A percentile compares a stretch with the other conserved stretches of the same genome.
Conservation (phyloP, 2,888 invertebrate genomes). For the Ormyrus thymus region DNA sequence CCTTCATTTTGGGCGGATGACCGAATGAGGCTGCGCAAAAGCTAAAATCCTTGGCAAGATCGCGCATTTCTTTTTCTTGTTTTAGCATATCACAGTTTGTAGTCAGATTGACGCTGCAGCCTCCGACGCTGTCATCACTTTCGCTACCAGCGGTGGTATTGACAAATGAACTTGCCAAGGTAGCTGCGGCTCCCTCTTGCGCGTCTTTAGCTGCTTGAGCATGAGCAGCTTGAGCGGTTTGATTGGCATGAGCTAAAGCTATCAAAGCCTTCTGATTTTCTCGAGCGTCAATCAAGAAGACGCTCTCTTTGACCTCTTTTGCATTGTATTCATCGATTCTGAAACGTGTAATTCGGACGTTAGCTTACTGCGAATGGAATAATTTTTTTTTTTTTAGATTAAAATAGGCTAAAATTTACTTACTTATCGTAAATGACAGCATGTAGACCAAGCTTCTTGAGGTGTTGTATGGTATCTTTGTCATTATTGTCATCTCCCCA, state of each 20-base stretch:
- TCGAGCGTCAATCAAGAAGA: conserved; percentile 87
- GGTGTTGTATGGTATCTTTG: conserved; percentile 87
- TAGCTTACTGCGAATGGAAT: too few species aligned
- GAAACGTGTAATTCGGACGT: not conserved
- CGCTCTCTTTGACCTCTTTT: conserved; percentile 87
- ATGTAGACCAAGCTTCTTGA: conserved; percentile 93
- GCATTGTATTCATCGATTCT: conserved; percentile 84
- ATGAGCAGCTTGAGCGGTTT: conserved; percentile 2
- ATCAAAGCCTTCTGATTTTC: conserved; percentile 83
- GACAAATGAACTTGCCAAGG: conserved; percentile 67
- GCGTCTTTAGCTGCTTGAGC: conserved; percentile 62
- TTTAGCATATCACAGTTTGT: conserved; percentile 58
- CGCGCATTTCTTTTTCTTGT: conserved; percentile 68
- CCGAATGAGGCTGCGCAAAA: conserved; percentile 70
- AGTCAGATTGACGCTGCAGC: conserved; percentile 34
- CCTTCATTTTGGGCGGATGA: conserved; percentile 62
- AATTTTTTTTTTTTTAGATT: too few species aligned
- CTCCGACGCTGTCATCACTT: conserved; percentile 56
- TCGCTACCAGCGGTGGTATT: conserved; percentile 61
- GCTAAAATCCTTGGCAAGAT: conserved; percentile 70
- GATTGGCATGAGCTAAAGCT: conserved; percentile 71
- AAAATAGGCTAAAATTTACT: conserved; percentile 57
- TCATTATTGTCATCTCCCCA: conserved; percentile 98
- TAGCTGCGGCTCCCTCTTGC: conserved; percentile 59
- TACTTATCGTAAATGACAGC: conserved; percentile 97